phyloP scores from a whole-genome alignment of 2,888 invertebrate genomes.

The Mamestra brassicae region DNA sequence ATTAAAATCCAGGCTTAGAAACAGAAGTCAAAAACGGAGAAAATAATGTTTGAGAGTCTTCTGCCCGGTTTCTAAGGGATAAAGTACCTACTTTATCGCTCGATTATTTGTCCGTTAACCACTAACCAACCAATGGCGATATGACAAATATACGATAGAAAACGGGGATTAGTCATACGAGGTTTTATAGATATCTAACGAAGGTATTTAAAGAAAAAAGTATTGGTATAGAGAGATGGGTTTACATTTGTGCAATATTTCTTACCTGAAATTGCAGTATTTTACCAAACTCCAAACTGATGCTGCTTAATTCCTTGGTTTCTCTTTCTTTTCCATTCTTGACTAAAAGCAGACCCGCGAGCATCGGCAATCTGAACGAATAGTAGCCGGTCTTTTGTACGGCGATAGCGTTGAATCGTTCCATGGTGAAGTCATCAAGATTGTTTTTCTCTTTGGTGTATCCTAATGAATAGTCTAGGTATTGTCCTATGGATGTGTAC shows the following conservation, averaged over 20 bases:
- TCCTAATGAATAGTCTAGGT: conserved; percentile 27
- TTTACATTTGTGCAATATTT: background rate
- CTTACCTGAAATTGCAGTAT: conserved; percentile 47
- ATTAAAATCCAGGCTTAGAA: background rate
- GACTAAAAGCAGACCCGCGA: conserved; percentile 27
- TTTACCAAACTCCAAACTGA: conserved; percentile 46
- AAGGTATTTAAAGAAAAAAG: background rate
- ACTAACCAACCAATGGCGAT: no score
- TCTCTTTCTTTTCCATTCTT: conserved; percentile 25
- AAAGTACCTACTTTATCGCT: no score
- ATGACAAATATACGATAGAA: no score
- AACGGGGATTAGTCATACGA: background rate
- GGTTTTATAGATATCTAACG: background rate
- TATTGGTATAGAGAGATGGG: background rate
- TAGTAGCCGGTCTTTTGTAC: conserved; percentile 38
- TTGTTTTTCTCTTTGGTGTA: conserved; percentile 50
- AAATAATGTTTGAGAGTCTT: background rate
- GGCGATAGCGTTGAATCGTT: conserved; percentile 38
- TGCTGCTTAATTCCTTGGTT: conserved; percentile 9
- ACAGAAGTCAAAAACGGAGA: no score
- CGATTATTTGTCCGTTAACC: no score
- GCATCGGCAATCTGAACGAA: conserved; percentile 36
- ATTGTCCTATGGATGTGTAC: conserved; percentile 39
- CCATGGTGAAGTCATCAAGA: conserved; percentile 47
- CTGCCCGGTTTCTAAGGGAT: no score